Conservation (phyloP, 2,797 vertebrate genomes). For the Malacoctenus gilli region DNA sequence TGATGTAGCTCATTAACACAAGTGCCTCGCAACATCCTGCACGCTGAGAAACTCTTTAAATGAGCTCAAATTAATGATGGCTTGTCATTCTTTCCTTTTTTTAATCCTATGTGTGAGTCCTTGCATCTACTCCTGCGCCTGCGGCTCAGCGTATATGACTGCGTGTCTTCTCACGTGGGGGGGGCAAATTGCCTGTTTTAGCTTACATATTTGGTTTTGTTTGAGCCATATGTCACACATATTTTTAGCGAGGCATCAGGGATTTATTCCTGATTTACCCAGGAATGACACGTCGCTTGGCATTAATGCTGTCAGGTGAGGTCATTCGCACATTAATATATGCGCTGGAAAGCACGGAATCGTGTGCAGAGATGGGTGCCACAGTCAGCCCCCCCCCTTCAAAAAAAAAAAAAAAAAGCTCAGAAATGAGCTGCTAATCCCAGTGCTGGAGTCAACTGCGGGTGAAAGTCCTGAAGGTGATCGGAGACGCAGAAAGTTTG, state of each 20-base stretch:
- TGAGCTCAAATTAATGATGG: constrained; percentile 83
- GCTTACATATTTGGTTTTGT: constrained; percentile 32
- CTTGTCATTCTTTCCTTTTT: constrained; percentile 48
- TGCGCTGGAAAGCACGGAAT: background rate
- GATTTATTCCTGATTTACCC: constrained; percentile 4
- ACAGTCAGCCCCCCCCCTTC: too few species aligned
- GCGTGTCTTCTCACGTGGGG: constrained; percentile 2
- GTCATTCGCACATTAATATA: background rate
- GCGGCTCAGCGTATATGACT: constrained; percentile 24
- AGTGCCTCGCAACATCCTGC: constrained; percentile 82
- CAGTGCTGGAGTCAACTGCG: background rate
- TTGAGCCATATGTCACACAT: constrained; percentile 17
- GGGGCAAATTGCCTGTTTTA: constrained; percentile 26
- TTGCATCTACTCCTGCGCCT: constrained; percentile 24
- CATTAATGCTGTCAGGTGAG: constrained; percentile 1
- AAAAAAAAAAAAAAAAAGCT: too few species aligned
- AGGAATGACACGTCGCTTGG: constrained; percentile 1
- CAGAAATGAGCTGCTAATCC: background rate
- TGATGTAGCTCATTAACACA: constrained; percentile 86
- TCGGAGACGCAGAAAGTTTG: background rate
- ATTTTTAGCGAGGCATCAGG: constrained; percentile 17
- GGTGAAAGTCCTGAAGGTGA: background rate
- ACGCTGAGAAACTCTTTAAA: constrained; percentile 81
- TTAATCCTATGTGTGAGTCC: constrained; percentile 37
- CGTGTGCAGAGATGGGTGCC: background rate